Percentiles rank a stretch among this genome's conserved stretches.
These are phyloP conservation scores for Neodiprion fabricii DNA, from an alignment of 1,140 invertebrate genomes.

Conservation along the genomic window DNA sequence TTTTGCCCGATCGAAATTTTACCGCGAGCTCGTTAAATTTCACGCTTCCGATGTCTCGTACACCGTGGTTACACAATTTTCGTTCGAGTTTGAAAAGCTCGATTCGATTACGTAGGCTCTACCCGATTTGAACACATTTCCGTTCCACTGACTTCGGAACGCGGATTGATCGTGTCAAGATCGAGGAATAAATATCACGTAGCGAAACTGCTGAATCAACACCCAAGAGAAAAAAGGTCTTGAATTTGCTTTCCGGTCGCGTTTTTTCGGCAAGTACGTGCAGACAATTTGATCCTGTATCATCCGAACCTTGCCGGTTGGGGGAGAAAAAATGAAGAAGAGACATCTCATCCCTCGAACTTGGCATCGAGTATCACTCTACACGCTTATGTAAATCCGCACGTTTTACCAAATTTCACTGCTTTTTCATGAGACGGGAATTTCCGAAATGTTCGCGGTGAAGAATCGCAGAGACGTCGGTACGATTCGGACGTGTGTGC, in stretches of 20 bases:
- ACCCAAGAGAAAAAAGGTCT: neutral
- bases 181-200: neutral
- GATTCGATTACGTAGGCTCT: too few species aligned
- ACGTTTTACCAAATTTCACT: neutral
- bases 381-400: neutral
- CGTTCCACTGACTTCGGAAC: neutral
- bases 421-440: too few species aligned
- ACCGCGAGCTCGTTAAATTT: too few species aligned
- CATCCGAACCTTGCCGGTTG: neutral
- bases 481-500: too few species aligned
- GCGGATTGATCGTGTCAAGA: slow-evolving; percentile 5
- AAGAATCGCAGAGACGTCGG: too few species aligned
- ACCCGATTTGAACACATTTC: too few species aligned
- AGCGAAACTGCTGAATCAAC: neutral
- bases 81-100: too few species aligned
- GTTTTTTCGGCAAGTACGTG: neutral
- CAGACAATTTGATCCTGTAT: neutral
- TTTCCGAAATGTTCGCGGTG: too few species aligned
- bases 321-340: neutral
- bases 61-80: too few species aligned
- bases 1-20: too few species aligned
- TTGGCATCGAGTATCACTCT: neutral
- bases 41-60: too few species aligned
- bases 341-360: neutral
- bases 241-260: neutral